phyloP scores from a whole-genome alignment of 2,797 vertebrate species.

The Gymnocypris eckloni region DNA sequence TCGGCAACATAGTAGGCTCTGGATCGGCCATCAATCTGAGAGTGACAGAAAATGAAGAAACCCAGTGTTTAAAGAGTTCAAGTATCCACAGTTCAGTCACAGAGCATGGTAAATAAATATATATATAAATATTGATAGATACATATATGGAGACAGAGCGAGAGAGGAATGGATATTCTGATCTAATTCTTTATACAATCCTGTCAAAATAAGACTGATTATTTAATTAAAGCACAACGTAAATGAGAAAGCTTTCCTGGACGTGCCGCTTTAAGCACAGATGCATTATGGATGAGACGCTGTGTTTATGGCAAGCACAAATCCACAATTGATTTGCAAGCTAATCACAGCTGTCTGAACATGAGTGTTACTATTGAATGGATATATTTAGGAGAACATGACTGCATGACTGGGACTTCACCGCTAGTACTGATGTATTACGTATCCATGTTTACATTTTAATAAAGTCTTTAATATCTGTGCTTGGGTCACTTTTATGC shows the following conservation, averaged over 20 bases:
- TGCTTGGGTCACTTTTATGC: not conserved
- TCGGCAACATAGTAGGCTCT: slow-evolving; percentile 90
- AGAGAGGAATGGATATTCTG: slow-evolving; percentile 51
- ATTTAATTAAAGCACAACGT: slow-evolving; percentile 74
- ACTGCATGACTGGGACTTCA: slow-evolving; percentile 45
- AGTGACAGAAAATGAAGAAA: slow-evolving; percentile 14
- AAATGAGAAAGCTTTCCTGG: slow-evolving; percentile 69
- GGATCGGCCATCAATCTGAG: slow-evolving; percentile 89
- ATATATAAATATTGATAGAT: not conserved
- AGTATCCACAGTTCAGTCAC: not conserved
- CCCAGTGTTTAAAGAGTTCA: slow-evolving; percentile 11
- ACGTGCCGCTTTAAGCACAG: slow-evolving; percentile 69
- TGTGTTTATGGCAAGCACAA: slow-evolving; percentile 68
- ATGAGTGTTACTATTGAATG: slow-evolving; percentile 66
- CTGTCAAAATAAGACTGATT: slow-evolving; percentile 80
- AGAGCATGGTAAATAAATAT: slow-evolving; percentile 16
- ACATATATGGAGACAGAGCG: slow-evolving; percentile 32
- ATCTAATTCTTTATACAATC: slow-evolving; percentile 48
- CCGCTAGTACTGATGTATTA: not conserved
- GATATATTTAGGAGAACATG: slow-evolving; percentile 66
- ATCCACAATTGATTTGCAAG: slow-evolving; percentile 76
- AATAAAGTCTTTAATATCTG: not conserved
- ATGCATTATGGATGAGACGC: slow-evolving; percentile 80
- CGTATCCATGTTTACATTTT: not conserved
- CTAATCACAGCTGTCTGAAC: slow-evolving; percentile 74